Base-by-base conservation (phyloP, 2,888 invertebrate genomes). In the Metacarcinus magister region DNA sequence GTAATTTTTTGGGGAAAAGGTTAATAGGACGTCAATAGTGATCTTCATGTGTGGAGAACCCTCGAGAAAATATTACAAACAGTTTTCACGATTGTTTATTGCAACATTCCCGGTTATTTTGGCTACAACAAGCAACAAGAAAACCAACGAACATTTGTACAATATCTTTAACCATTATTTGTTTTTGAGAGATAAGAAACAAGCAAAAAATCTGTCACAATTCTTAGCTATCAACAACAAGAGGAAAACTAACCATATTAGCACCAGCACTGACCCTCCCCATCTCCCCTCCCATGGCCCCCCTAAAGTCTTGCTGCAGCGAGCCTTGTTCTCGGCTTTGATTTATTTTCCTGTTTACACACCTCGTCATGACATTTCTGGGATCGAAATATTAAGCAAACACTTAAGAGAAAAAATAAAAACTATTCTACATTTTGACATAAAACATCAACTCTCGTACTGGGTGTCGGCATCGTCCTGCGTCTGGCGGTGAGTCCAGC, bases 381-480 rank as follows among this genome's bases (percentile, higher is more conserved):
- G 48, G 16, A 46, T 28, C 92, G 32, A 92, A 92, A 92, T 60
- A 48, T 39, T 32, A 54, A 92, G 92, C 39, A 10, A 48, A 92
- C 92, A 92, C 48, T 60, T 92, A 92, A 92, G 32, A 48, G 48
- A 54, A 39, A 90, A 92, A 54, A 39, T 39, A 92, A 92, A 92
- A 60, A 28, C 92, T 92, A 92, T 32, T 92, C 92, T 92, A 92
- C 28, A 60, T 92, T 7, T 48, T 92, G 60, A 92, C 92, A 92
- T 92, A 60, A 48, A 92, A 92, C 92, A 92, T 48, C 19, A 48
- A 92, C 32, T 23, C 60, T 10, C 46, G 28, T 32, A n/a, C 32
- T 23, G 32, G n/a, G 60, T 32, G 75, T 75, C 10, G 28, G 46
- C 16, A 39, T 32, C 19, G 16, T 28, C 23, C 32, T 32, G 48